A percentile compares a stretch with the other conserved stretches of the same genome.
These are phyloP conservation scores for Ctenosaura bakeri DNA, from an alignment of 2,797 vertebrate genomes.

Conservation along the genomic window DNA sequence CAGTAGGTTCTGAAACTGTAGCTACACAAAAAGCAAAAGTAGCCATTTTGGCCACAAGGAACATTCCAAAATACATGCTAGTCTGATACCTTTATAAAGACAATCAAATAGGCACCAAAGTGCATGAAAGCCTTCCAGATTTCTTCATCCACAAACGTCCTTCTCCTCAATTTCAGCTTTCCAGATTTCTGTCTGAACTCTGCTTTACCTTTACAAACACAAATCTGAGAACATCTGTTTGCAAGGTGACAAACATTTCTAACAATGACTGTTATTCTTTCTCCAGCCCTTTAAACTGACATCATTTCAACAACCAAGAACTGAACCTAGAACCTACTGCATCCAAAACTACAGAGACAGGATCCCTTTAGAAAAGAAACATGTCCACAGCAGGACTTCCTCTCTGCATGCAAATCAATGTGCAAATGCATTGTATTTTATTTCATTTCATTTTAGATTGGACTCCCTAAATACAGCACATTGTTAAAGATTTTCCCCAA, in stretches of 20 bases:
- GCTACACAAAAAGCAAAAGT: background rate
- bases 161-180: no score
- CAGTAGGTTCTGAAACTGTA: background rate
- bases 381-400: background rate
- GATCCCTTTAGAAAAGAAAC: background rate
- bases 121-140: no score
- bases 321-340: background rate
- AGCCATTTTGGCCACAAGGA: background rate
- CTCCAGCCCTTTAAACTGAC: background rate
- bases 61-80: no score
- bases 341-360: background rate
- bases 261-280: background rate
- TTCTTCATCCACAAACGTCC: background rate
- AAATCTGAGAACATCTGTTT: no score
- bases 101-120: no score
- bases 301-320: background rate
- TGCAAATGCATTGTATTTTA: background rate
- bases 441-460: background rate
- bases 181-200: no score
- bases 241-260: background rate
- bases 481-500: background rate
- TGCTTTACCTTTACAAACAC: no score
- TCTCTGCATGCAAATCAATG: background rate
- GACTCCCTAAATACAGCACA: background rate
- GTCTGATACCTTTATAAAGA: no score